Evolutionary conservation across 2,888 invertebrate species (phyloP), one percentile per base, ranked within the genome.

Genomic region (Allygus modestus): DNA sequence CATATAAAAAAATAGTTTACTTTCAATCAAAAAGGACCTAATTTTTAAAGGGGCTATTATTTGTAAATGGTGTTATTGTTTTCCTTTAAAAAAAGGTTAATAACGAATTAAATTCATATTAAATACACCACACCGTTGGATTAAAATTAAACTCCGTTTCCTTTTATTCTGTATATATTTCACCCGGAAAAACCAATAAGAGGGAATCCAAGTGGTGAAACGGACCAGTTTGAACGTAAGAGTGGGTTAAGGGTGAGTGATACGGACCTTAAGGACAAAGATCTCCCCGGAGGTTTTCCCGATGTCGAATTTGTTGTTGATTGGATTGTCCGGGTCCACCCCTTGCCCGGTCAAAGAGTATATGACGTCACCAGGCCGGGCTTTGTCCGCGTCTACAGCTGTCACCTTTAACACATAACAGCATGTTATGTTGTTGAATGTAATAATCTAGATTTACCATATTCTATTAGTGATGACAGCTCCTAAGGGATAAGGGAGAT

Each of bases 291-390:
- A 96, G 37, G 97, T 97, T 86, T 97, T 94, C 92, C 98, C 97
- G 89, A 99, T 98, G 91, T 97, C 97, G 90, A 98, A 98, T 92
- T 97, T 97, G 92, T 97, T 97, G 90, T 97, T 97, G 86, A 96
- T 96, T 73, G 97, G 97, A 92, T 97, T 97, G 91, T 97, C 97
- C 31, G 97, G 96, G 92, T 97, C 97, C 89, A 98, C 97, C 86
- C 98, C 98, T 90, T 98, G 98, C 20, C 97, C 98, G 51, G 97
- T 98, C 86, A 98, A 92, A 92, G 98, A 97, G 91, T 98, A 99
- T 33, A 97, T 97, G 90, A 98, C 98, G 91, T 97, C 96, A 91
- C 97, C 97, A 84, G 96, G 96, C 87, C 98, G 94, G 90, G 98
- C 97, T 90, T 97, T 96, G 91, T 99, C 98, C 82, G 98, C 98